Evolutionary conservation across 2,888 invertebrate genomes (phyloP).

Genomic region (Argyresthia goedartella): DNA sequence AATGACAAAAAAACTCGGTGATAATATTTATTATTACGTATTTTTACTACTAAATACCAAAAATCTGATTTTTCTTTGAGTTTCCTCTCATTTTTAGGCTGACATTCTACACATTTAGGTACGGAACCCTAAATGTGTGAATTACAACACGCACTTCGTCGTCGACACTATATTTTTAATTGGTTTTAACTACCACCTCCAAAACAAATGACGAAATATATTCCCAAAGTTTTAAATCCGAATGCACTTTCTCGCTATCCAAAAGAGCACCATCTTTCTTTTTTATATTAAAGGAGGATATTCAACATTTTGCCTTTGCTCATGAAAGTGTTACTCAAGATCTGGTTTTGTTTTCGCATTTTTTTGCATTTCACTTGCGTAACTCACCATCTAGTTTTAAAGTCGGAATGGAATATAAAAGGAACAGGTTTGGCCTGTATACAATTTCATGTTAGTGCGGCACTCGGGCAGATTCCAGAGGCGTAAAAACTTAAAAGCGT

Average conservation of each 20-base stretch:
- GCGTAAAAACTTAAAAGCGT: too few species aligned
- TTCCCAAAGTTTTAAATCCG: neutral
- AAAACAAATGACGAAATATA: neutral
- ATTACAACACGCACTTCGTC: too few species aligned
- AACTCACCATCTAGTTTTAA: constrained; percentile 26
- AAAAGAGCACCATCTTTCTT: constrained; percentile 5
- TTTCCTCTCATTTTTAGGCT: too few species aligned
- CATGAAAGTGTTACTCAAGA: neutral
- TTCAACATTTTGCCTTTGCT: constrained; percentile 6
- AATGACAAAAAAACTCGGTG: too few species aligned
- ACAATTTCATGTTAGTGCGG: neutral
- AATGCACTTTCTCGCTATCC: neutral
- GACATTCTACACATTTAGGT: too few species aligned
- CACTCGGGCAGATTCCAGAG: neutral
- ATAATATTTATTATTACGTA: too few species aligned
- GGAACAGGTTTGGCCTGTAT: neutral
- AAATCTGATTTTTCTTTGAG: too few species aligned
- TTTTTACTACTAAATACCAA: too few species aligned
- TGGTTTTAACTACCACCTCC: too few species aligned
- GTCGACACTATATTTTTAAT: too few species aligned
- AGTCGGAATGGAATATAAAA: neutral
- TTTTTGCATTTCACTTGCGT: constrained; percentile 28
- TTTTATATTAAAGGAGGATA: constrained; percentile 5
- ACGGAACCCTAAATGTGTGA: too few species aligned
- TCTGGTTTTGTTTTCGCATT: constrained; percentile 42